A percentile compares a stretch with the other conserved stretches of the same genome.
These are phyloP conservation scores for Nothocercus julius DNA, from an alignment of 2,113 vertebrate species.

Conservation along the genomic window DNA sequence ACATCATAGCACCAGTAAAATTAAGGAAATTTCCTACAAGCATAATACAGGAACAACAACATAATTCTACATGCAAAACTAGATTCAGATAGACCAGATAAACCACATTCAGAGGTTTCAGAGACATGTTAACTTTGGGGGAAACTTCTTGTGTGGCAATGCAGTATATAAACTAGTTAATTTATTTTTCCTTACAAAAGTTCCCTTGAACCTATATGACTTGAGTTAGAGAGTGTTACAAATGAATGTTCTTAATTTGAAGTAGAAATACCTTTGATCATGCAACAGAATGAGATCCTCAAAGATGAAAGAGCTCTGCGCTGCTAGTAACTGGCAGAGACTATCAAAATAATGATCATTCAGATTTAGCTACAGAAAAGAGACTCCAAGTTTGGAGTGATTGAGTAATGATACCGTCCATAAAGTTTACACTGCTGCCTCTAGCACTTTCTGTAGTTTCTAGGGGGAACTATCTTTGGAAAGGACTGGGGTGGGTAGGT, in stretches of 20 bases:
- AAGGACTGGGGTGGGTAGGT: background rate
- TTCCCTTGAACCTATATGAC: background rate
- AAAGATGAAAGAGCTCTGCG: conserved; percentile 26
- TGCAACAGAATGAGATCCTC: conserved; percentile 22
- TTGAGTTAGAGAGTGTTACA: background rate
- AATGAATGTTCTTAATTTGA: conserved; percentile 24
- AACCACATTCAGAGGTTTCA: background rate
- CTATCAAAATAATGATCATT: conserved; percentile 22
- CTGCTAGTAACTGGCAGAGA: background rate
- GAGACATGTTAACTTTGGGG: background rate
- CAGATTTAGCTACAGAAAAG: background rate
- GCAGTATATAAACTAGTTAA: background rate
- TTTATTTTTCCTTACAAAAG: conserved; percentile 26
- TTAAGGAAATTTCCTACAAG: background rate
- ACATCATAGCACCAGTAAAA: background rate
- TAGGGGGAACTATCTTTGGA: background rate
- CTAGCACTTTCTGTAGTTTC: background rate
- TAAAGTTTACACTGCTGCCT: background rate
- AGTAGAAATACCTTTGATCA: conserved; percentile 49
- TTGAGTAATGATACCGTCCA: background rate
- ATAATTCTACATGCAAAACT: background rate
- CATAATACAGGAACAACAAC: background rate
- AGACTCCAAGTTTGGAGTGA: background rate
- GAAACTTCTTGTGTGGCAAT: background rate
- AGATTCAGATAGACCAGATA: background rate